Conservation (phyloP, 1,140 invertebrate species). For the Pristionchus pacificus region DNA sequence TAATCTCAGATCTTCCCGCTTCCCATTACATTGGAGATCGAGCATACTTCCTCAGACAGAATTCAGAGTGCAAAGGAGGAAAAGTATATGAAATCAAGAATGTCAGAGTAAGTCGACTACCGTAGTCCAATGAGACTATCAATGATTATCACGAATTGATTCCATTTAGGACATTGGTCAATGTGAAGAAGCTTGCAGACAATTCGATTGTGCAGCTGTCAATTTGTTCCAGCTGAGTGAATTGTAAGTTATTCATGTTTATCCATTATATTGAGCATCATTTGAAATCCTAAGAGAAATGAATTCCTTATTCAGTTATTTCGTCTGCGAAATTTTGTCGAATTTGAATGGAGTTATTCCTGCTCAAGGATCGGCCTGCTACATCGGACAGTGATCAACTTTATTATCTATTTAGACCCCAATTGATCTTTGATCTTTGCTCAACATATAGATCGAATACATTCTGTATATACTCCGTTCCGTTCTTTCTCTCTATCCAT, state of each 20-base stretch:
- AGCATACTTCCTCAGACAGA: conserved; percentile 25
- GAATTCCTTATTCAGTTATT: not conserved
- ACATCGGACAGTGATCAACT: no score
- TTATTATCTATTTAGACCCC: no score
- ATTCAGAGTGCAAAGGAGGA: conserved; percentile 33
- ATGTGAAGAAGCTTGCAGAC: conserved; percentile 32
- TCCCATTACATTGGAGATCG: conserved; percentile 26
- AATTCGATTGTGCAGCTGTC: conserved; percentile 32
- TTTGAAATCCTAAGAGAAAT: no score
- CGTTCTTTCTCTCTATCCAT: no score
- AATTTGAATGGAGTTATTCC: not conserved
- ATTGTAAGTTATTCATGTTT: conserved; percentile 9
- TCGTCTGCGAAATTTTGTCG: not conserved
- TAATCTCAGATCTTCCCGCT: conserved; percentile 27
- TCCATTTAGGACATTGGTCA: conserved; percentile 27
- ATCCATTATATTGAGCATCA: not conserved
- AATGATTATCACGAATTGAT: not conserved
- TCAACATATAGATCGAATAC: no score
- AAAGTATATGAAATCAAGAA: conserved; percentile 37
- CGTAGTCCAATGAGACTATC: not conserved
- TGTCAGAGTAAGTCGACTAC: conserved; percentile 21
- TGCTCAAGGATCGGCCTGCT: not conserved
- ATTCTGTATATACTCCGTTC: no score
- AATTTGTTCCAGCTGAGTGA: conserved; percentile 36
- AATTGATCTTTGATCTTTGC: no score